Percentiles rank a stretch among this genome's conserved stretches.
Conservation (phyloP, 2,888 invertebrate species). For the Apamea epomidion region DNA sequence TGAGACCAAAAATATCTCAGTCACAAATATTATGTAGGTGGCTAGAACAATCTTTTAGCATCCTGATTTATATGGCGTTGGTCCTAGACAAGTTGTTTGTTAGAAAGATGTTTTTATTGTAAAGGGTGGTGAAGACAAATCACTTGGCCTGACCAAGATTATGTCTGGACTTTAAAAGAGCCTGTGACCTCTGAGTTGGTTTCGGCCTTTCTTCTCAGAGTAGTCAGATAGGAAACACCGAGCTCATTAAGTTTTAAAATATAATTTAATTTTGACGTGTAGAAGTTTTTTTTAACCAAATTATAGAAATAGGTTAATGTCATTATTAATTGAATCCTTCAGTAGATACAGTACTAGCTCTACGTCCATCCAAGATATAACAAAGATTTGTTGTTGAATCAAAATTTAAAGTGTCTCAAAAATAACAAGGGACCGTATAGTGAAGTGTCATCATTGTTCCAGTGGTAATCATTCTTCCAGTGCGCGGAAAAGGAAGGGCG, state of each 20-base stretch:
- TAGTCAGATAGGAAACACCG: not conserved
- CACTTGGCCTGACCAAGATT: not conserved
- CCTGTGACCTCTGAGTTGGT: not conserved
- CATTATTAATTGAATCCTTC: no score
- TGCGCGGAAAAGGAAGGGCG: no score
- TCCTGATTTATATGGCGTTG: no score
- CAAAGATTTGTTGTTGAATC: not conserved
- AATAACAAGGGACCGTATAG: no score
- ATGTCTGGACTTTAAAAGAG: not conserved
- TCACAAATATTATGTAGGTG: not conserved
- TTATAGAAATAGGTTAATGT: not conserved
- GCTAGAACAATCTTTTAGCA: not conserved
- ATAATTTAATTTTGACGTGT: not conserved
- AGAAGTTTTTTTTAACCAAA: not conserved
- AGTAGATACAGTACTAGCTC: not conserved
- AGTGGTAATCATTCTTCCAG: not conserved
- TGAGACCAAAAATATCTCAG: not conserved
- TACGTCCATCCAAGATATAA: no score
- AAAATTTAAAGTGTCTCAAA: not conserved
- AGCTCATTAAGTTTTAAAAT: not conserved
- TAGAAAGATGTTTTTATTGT: not conserved
- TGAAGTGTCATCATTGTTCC: not conserved
- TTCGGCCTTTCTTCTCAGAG: not conserved
- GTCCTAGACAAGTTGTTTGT: not conserved
- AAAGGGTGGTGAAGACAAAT: not conserved